Base-by-base conservation (phyloP, 2,888 invertebrate species). In the Andrena praecox region DNA sequence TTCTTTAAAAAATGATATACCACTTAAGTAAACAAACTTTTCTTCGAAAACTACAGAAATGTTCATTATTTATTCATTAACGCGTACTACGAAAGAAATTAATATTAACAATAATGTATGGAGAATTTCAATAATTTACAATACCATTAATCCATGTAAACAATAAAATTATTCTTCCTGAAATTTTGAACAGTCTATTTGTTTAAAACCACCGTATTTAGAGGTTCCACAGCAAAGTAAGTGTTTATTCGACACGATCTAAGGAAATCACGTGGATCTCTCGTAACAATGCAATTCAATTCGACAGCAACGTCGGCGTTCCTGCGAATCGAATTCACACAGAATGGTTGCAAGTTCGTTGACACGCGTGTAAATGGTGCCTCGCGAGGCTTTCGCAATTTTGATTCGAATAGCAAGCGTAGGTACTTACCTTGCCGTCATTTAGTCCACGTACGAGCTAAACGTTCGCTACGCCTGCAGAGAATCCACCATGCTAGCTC, bases 301-400 rank as follows among this genome's bases (percentile, higher is more conserved):
- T 74, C 16, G 50, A 42, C 52, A 31, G 67, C n/a, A 62, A 48
- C 67, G 66, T 74, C 60, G 35, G 62, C 50, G 63, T 29, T 42
- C 29, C 2, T 6, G 69, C 48, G 12, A 80, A 67, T 80, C 48
- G 66, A 64, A 72, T 77, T 71, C 67, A 52, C 42, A 27, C 42
- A 42, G 42, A 42, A 42, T 4, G 42, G 42, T 12, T 42, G 42
- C 42, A 42, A 42, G 42, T 42, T 42, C 42, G 42, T 42, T 42
- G 42, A 42, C 63, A 8, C 42, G 33, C n/a, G 77, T 59, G 50
- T 33, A 69, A 80, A 64, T 66, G 67, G 63, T 73, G 68, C 42
- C 42, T 42, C 56, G 62, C 52, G 56, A 77, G 69, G 75, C 72
- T 77, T 80, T 71, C 75, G 27, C 70, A 64, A 72, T 85, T 85